These are phyloP conservation scores for Drosophila prostipennis DNA, from an alignment of 2,888 invertebrate genomes.

Conservation along the genomic window DNA sequence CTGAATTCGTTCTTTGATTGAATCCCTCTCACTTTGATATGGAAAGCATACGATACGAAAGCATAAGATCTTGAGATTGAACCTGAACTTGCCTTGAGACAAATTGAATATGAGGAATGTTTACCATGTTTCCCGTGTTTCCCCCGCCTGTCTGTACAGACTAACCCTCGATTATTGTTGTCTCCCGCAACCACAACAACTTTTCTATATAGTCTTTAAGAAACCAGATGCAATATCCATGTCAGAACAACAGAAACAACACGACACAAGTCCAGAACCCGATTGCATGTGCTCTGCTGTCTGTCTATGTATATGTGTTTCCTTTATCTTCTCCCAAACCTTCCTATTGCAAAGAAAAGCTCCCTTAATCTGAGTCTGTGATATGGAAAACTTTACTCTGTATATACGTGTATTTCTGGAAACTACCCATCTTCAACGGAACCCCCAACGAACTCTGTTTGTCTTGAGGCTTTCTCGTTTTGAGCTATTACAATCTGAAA, in stretches of 20 bases:
- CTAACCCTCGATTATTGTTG: constrained; percentile 64
- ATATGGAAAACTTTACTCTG: constrained; percentile 16
- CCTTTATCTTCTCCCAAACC: background rate
- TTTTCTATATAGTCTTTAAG: constrained; percentile 1
- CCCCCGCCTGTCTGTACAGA: constrained; percentile 57
- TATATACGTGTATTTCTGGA: constrained; percentile 26
- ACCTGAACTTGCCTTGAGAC: constrained; percentile 50
- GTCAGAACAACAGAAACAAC: constrained; percentile 46
- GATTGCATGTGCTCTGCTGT: constrained; percentile 63
- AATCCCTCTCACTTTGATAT: constrained; percentile 47
- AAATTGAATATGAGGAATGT: constrained; percentile 54
- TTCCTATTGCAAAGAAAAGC: constrained; percentile 39
- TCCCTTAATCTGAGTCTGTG: constrained; percentile 30
- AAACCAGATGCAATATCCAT: constrained; percentile 25
- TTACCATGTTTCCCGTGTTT: constrained; percentile 30
- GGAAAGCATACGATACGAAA: constrained; percentile 28
- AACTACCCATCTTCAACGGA: background rate
- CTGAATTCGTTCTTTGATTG: constrained; percentile 54
- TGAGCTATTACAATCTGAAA: constrained; percentile 6
- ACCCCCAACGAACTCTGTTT: constrained; percentile 1
- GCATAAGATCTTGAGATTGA: constrained; percentile 49
- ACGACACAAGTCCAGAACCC: constrained; percentile 41
- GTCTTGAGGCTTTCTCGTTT: constrained; percentile 17
- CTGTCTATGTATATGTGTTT: constrained; percentile 33
- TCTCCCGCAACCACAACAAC: constrained; percentile 42